Evolutionary conservation across 2,797 vertebrate genomes (phyloP), one percentile per base, ranked within the genome.

Genomic region (Helostoma temminkii): DNA sequence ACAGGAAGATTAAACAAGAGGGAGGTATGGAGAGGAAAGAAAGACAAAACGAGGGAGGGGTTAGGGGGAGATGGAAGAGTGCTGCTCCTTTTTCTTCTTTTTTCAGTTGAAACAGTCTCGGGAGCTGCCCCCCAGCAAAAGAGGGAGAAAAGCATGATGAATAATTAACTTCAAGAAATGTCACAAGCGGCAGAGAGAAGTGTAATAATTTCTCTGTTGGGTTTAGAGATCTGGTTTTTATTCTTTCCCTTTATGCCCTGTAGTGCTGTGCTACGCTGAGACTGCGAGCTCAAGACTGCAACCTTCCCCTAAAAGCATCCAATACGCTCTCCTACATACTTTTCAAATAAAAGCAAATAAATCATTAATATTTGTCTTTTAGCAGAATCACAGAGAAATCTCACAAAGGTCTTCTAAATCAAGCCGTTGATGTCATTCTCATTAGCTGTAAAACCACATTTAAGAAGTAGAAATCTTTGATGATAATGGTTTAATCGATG

Each of bases 141-240:
- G 79, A 87, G 82, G 73, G 77, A 92, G 87, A 89, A 93, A 93
- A 92, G 91, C 90, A 89, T 85, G 81, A 93, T 95, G 88, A 95
- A 94, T 94, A 93, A 93, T 95, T 94, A 93, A 93, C 85, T 88
- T 43, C 0, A 30, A 91, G 89, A 94, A 94, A 94, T 94, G 91
- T 93, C 92, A 92, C 89, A 84, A 89, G 88, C 73, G 78, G 85
- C 91, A 87, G 69, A 85, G 86, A 85, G 81, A 74, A 89, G 85
- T 89, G 85, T 92, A 92, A 92, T 91, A 81, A 91, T 91, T 88
- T 71, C 85, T 90, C 85, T 81, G 79, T 83, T 83, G 84, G 87
- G 74, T 89, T 91, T 90, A 72, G 80, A 85, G 82, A 86, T 85
- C 79, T 76, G 53, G 26, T 84, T 85, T 83, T 70, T 65, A 34